phyloP scores from a whole-genome alignment of 2,888 invertebrate species.

The Tillus elongatus region DNA sequence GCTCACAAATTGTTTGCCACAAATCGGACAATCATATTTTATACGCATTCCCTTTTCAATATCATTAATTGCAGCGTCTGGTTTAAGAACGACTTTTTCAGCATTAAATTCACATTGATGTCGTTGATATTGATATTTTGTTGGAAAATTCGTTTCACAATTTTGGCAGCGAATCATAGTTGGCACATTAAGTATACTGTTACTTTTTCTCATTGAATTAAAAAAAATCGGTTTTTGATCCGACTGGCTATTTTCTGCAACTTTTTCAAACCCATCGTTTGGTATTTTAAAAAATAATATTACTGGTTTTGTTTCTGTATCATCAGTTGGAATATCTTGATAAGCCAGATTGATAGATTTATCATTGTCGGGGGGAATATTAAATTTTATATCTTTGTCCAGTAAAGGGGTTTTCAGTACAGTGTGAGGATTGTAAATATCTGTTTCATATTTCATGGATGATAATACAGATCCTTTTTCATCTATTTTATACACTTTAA shows the following conservation, averaged over 20 bases:
- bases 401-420: slow-evolving; percentile 28
- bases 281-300: slow-evolving; percentile 17
- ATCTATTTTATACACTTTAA: slow-evolving; percentile 30
- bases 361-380: slow-evolving; percentile 4
- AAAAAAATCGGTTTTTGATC: slow-evolving; percentile 6
- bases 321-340: slow-evolving; percentile 12
- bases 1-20: slow-evolving; percentile 40
- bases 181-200: slow-evolving; percentile 25
- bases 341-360: too few species aligned
- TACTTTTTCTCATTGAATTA: slow-evolving; percentile 5
- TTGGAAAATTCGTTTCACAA: slow-evolving; percentile 41
- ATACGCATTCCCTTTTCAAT: slow-evolving; percentile 34
- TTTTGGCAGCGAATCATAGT: slow-evolving; percentile 40
- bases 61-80: slow-evolving; percentile 34
- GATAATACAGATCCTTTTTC: slow-evolving; percentile 28
- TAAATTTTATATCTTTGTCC: slow-evolving; percentile 22
- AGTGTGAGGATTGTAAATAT: slow-evolving; percentile 29
- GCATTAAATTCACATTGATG: slow-evolving; percentile 42
- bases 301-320: slow-evolving; percentile 10
- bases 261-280: slow-evolving; percentile 16
- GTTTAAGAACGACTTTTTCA: slow-evolving; percentile 39
- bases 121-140: slow-evolving; percentile 42
- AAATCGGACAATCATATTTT: slow-evolving; percentile 37
- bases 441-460: slow-evolving; percentile 29
- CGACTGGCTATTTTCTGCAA: neutral